Evolutionary conservation across 2,888 invertebrate species (phyloP), one percentile per base, ranked within the genome.

Genomic region (Nasonia oneida): DNA sequence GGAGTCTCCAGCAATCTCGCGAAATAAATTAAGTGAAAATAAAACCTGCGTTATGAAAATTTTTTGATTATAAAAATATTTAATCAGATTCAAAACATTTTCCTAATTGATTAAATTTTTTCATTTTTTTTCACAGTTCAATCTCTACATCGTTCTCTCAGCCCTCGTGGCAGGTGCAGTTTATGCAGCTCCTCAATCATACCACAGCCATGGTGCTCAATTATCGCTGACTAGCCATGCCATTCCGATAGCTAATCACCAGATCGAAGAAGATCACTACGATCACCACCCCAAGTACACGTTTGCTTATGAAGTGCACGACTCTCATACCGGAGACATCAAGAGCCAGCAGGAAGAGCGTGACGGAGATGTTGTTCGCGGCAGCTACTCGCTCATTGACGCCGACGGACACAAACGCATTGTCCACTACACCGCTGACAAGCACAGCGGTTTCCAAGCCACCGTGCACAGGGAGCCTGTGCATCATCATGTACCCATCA

Each of bases 401-500:
- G 91, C 92, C 1, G 92, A 92, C 82, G 92, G 92, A 10, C 90
- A 90, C 10, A 89, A 91, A 4, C 89, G 92, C 33, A 91, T 91
- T 80, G 92, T 92, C 33, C 90, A 92, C 57, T 92, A 92, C 87
- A 92, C 92, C 0, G 90, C 92, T 2, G 92, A 92, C 78, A 89
- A 91, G 1, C 86, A 92, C 81, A 92, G 92, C 84, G 92, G 92
- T 23, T 92, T 92, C 86, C 92, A 92, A 85, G 92, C 92, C 10
- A 90, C 92, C 18, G 92, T 95, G 88, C 93, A 92, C 93, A 89
- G 90, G 0, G 92, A 92, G 82, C 92, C 92, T 18, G 5, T 42
- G 10, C 82, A 53, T 37, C 37, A 70, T 5, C 29, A 12, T 37
- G 37, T 70, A 3, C 70, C 23, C 29, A 33, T 6, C 39, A 57